These are phyloP conservation scores for Drosophila triauraria DNA, from an alignment of 1,140 invertebrate species.

Conservation along the genomic window DNA sequence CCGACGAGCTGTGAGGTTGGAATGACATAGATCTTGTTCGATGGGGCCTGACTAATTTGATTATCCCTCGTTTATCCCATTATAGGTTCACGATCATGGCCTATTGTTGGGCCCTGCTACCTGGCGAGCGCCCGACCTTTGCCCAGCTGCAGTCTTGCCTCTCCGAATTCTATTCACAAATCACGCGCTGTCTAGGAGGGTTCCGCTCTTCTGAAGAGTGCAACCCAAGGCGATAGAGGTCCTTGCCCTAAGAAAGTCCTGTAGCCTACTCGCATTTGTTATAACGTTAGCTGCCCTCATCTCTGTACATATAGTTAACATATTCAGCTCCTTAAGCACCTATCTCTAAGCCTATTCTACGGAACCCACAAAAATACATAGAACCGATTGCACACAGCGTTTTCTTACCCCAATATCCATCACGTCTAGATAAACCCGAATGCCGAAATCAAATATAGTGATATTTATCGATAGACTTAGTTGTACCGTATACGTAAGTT, in stretches of 20 bases:
- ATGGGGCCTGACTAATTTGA: neutral
- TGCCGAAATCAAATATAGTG: constrained; percentile 81
- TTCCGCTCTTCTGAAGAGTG: constrained; percentile 52
- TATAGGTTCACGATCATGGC: constrained; percentile 96
- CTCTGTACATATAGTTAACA: constrained; percentile 56
- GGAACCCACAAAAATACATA: constrained; percentile 34
- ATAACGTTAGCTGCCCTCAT: constrained; percentile 43
- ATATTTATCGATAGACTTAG: constrained; percentile 78
- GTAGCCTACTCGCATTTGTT: constrained; percentile 56
- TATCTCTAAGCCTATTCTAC: constrained; percentile 42
- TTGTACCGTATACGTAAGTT: constrained; percentile 46
- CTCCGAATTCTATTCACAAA: constrained; percentile 92
- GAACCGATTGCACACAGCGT: constrained; percentile 10
- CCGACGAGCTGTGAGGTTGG: constrained; percentile 98
- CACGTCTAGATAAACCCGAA: constrained; percentile 59
- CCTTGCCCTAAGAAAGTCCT: constrained; percentile 57
- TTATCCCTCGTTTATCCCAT: constrained; percentile 4
- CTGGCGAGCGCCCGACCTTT: constrained; percentile 95
- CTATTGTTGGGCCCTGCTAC: constrained; percentile 95
- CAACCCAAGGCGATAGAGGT: constrained; percentile 8
- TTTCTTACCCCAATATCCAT: constrained; percentile 8
- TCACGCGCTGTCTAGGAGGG: constrained; percentile 90
- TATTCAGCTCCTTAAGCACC: constrained; percentile 36
- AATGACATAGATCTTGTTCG: neutral
- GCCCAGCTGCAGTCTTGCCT: constrained; percentile 93